Evolutionary conservation across 2,113 vertebrate species (phyloP), one percentile per base, ranked within the genome.

Genomic region (Lepus europaeus): DNA sequence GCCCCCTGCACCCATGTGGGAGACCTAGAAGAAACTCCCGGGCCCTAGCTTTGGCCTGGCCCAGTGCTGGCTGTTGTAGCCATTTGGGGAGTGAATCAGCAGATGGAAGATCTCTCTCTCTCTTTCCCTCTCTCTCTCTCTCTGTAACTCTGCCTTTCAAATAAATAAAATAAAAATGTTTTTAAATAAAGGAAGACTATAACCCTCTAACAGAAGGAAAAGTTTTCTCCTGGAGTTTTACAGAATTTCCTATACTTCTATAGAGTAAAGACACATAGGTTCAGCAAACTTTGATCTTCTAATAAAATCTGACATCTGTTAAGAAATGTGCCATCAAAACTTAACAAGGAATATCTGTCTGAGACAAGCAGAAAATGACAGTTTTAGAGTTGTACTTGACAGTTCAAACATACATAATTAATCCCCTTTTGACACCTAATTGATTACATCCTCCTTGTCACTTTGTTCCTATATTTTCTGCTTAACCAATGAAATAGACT

Each of bases 241-340:
- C 5, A 80, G 36, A 39, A 29, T 31, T 94, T 76, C n/a, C 19
- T 84, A 64, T 12, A 27, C 8, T 59, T 79, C 25, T 27, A 12
- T 17, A n/a, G 66, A 20, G 14, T 64, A 49, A 64, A 84, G 13
- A 78, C 33, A 45, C 13, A 77, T 64, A 53, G 45, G 29, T 66
- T 94, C 33, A 82, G 80, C 31, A 85, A 76, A 95, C 49, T 14
- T 82, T 87, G n/a, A 29, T 33, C 94, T 89, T 92, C 64, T 64
- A 14, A 49, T 20, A 53, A 74, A 39, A 76, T 49, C 53, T 51
- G 25, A 5, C 51, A 79, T 78, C 59, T 77, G 10, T 80, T 85
- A 93, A 94, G 11, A 9, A 25, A 80, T 85, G 6, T 88, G 51
- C 2, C 63, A 51, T 63, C 68, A 51, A 84, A 88, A 83, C 0